phyloP scores from a whole-genome alignment of 2,797 vertebrate species.

The Typhlichthys eigenmanni region DNA sequence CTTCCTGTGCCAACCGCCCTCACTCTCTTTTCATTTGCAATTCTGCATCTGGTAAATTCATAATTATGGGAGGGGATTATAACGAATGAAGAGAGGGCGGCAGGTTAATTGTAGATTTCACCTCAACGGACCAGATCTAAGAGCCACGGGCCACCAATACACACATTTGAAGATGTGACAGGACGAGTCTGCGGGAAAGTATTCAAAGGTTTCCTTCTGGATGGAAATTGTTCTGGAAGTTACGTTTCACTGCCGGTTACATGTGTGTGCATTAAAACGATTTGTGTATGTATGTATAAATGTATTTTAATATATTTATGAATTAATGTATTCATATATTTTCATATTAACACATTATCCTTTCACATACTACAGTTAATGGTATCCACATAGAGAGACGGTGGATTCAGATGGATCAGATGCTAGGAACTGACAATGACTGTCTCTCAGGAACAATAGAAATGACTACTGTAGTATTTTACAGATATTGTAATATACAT shows the following conservation, averaged over 20 bases:
- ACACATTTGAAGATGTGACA: constrained; percentile 75
- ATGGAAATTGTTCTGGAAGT: constrained; percentile 69
- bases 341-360: background rate
- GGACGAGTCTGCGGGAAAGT: constrained; percentile 64
- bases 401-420: too few relatives aligned
- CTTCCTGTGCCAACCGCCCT: constrained; percentile 61
- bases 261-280: constrained; percentile 51
- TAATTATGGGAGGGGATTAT: constrained; percentile 82
- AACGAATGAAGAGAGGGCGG: constrained; percentile 73
- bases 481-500: too few relatives aligned
- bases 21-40: constrained; percentile 77
- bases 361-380: too few relatives aligned
- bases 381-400: too few relatives aligned
- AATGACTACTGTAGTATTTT: too few relatives aligned
- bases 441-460: too few relatives aligned
- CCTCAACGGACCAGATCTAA: constrained; percentile 75
- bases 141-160: constrained; percentile 71
- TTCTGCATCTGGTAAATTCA: constrained; percentile 79
- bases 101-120: constrained; percentile 83
- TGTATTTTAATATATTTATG: background rate
- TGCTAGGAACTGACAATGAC: too few relatives aligned
- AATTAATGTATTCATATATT: background rate
- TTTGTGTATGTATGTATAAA: background rate
- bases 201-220: constrained; percentile 69
- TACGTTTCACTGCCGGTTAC: constrained; percentile 64